Percentiles rank a stretch among this genome's conserved stretches.
Conservation (phyloP, 2,113 vertebrate species). For the Cricetomys ansorgei region DNA sequence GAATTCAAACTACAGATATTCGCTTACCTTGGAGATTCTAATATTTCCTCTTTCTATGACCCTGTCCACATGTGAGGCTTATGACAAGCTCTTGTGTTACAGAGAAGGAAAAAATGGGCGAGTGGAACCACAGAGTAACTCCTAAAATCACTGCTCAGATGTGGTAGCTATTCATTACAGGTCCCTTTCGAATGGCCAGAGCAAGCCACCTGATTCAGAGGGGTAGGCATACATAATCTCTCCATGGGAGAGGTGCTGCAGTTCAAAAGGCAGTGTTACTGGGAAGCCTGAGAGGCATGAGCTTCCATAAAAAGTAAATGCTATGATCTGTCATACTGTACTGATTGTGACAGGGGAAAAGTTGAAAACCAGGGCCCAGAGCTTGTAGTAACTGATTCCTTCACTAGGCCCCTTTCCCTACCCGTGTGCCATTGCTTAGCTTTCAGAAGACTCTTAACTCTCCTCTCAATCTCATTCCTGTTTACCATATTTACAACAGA, state of each 20-base stretch:
- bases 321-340: neutral
- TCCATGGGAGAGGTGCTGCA: neutral
- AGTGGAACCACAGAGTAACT: neutral
- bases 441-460: neutral
- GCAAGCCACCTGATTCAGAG: neutral
- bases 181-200: neutral
- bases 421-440: neutral
- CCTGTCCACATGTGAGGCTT: neutral
- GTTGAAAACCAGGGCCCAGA: neutral
- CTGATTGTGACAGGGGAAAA: neutral
- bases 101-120: neutral
- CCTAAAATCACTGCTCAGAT: neutral
- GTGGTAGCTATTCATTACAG: neutral
- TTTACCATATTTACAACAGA: neutral
- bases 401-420: neutral
- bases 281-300: too few species aligned
- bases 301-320: too few species aligned
- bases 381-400: neutral
- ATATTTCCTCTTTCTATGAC: constrained; percentile 10
- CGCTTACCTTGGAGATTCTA: constrained; percentile 10
- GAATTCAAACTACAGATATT: constrained; percentile 16
- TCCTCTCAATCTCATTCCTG: neutral
- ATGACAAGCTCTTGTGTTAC: constrained; percentile 20
- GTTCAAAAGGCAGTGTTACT: too few species aligned
- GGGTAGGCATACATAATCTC: neutral